Conservation (phyloP, 1,140 invertebrate species). For the Chlorops oryzae region DNA sequence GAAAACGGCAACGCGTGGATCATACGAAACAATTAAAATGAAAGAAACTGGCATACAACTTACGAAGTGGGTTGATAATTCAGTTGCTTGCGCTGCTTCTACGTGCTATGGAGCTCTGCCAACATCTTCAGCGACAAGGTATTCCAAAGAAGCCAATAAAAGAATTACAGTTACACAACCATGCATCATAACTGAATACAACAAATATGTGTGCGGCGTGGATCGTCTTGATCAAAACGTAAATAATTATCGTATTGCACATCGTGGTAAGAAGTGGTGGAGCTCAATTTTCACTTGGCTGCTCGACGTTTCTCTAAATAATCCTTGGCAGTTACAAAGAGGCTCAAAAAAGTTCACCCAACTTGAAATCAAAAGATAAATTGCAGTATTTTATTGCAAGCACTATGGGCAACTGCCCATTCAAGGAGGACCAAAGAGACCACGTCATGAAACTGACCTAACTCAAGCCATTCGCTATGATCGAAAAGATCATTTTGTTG, state of each 20-base stretch:
- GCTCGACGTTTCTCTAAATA: conserved; percentile 27
- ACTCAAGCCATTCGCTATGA: conserved; percentile 5
- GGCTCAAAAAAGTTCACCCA: too few relatives aligned
- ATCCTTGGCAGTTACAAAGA: conserved; percentile 23
- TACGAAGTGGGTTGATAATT: conserved; percentile 17
- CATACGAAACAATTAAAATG: conserved; percentile 2
- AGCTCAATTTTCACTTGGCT: conserved; percentile 33
- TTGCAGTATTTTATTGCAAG: too few relatives aligned
- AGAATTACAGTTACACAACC: too few relatives aligned
- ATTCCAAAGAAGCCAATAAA: conserved; percentile 9
- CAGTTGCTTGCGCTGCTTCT: conserved; percentile 22
- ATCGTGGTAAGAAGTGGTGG: conserved; percentile 33
- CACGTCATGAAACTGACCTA: too few relatives aligned
- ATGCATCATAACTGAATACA: conserved; percentile 23
- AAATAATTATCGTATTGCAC: conserved; percentile 23
- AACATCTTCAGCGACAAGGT: not conserved
- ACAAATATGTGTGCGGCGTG: conserved; percentile 30
- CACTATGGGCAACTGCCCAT: too few relatives aligned
- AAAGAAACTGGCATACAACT: conserved; percentile 7
- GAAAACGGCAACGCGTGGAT: conserved; percentile 15
- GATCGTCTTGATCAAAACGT: conserved; percentile 26
- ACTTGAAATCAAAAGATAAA: too few relatives aligned
- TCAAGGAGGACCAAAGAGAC: too few relatives aligned
- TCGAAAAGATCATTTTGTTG: conserved; percentile 7
- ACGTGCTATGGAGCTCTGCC: conserved; percentile 20